Percentiles rank a stretch among this genome's conserved stretches.
These are phyloP conservation scores for Cuculus canorus DNA, from an alignment of 2,797 vertebrate genomes.

Conservation along the genomic window DNA sequence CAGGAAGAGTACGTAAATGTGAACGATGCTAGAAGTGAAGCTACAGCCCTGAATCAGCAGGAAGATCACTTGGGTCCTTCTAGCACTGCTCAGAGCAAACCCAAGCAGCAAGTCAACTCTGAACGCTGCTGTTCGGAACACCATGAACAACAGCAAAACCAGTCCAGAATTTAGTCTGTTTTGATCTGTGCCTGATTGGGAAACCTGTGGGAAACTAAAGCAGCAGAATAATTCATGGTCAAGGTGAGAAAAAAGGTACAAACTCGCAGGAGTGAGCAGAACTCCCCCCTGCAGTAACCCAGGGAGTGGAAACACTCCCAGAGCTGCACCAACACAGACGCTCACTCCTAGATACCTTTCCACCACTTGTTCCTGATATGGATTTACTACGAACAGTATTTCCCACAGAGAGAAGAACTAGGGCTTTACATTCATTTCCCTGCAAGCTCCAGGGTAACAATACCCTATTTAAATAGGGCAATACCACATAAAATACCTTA, in stretches of 20 bases:
- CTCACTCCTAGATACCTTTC: background rate
- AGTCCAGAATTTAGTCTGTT: accelerated
- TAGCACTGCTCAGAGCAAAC: background rate
- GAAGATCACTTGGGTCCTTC: background rate
- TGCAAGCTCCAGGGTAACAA: background rate
- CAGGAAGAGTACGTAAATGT: background rate
- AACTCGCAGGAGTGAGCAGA: background rate
- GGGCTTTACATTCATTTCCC: background rate
- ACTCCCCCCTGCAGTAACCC: background rate
- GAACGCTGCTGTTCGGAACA: background rate
- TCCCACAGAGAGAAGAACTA: background rate
- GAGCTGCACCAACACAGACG: accelerated
- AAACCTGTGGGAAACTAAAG: background rate
- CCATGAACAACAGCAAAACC: background rate
- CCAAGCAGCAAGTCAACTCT: accelerated
- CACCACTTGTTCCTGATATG: accelerated
- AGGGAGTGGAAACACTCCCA: background rate
- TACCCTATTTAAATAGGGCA: background rate
- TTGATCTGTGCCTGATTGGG: background rate
- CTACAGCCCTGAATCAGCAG: background rate
- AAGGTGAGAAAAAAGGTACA: background rate
- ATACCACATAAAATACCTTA: background rate
- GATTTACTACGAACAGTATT: background rate
- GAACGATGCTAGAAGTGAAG: background rate
- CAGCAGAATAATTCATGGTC: background rate